Evolutionary conservation across 2,113 vertebrate species (phyloP), one percentile per base, ranked within the genome.

Genomic region (Elaphurus davidianus): DNA sequence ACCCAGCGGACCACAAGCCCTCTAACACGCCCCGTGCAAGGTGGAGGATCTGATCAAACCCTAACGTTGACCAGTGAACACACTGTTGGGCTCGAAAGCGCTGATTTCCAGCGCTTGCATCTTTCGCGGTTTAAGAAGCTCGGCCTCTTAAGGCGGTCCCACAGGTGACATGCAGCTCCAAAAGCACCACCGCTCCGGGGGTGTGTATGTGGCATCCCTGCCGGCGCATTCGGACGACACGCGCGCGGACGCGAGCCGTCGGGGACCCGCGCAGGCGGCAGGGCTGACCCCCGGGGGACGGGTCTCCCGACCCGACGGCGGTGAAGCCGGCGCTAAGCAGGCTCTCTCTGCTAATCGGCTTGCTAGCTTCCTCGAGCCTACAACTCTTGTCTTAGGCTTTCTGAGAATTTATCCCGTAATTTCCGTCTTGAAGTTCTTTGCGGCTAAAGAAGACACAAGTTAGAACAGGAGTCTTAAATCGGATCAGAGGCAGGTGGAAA

Each of bases 301-400:
- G 33, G 33, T 67, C 16, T n/a, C 33, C 62, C 7, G 33, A 0
- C 64, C 7, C 3, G 16, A 19, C 2, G 0, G n/a, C 2, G 2
- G 64, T 5, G 67, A 71, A 71, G 64, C 67, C 9, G 2, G 67
- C 25, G 14, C 55, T 21, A 83, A 43, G 28, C 94, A 79, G 9
- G 43, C 6, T 85, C 60, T 74, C 33, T 43, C 60, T 33, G 67
- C 79, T 47, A 36, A 89, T 28, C 14, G 81, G 62, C 30, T 85
- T 86, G 78, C 78, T 76, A 23, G 60, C 45, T 78, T 85, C 57
- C 82, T 55, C 19, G 47, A 59, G 47, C 28, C 62, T 55, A 60
- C 13, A 30, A 10, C 6, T 45, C 36, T 74, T 50, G 47, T 13
- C 47, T 82, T 33, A 43, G 33, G 57, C 55, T 93, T 90, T 87